Evolutionary conservation across 2,888 invertebrate genomes (phyloP).

Genomic region (Tribolium freemani): DNA sequence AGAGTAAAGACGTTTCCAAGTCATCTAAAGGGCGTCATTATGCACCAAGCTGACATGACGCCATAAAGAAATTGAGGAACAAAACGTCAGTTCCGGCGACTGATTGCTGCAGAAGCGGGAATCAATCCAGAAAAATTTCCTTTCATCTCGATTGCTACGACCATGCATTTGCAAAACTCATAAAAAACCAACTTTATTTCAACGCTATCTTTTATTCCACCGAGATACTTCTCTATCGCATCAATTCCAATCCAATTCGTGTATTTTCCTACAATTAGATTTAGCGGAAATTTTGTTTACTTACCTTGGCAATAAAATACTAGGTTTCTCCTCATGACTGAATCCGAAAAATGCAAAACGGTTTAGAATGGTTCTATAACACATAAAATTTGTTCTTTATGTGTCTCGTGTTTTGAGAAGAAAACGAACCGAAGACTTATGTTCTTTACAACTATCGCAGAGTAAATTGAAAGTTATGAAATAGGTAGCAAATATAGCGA

Average conservation of each 20-base stretch:
- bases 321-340: too few species aligned
- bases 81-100: constrained; percentile 57
- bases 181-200: constrained; percentile 5
- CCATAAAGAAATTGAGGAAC: constrained; percentile 56
- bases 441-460: not conserved
- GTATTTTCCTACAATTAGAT: not conserved
- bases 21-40: constrained; percentile 45
- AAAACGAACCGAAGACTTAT: not conserved
- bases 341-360: too few species aligned
- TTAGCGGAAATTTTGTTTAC: not conserved
- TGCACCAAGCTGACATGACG: constrained; percentile 38
- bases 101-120: constrained; percentile 51
- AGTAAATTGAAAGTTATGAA: not conserved
- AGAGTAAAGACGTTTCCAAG: constrained; percentile 43
- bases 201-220: constrained; percentile 7
- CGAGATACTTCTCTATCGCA: too few species aligned
- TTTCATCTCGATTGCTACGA: constrained; percentile 33
- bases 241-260: not conserved
- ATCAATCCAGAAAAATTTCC: constrained; percentile 41
- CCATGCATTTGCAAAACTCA: constrained; percentile 12
- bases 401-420: not conserved
- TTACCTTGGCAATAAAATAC: too few species aligned
- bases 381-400: not conserved
- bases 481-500: not conserved
- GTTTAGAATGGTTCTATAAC: not conserved